Percentiles rank a stretch among this genome's conserved stretches.
Conservation (phyloP, 2,113 vertebrate genomes). For the Platycercus adscitus region DNA sequence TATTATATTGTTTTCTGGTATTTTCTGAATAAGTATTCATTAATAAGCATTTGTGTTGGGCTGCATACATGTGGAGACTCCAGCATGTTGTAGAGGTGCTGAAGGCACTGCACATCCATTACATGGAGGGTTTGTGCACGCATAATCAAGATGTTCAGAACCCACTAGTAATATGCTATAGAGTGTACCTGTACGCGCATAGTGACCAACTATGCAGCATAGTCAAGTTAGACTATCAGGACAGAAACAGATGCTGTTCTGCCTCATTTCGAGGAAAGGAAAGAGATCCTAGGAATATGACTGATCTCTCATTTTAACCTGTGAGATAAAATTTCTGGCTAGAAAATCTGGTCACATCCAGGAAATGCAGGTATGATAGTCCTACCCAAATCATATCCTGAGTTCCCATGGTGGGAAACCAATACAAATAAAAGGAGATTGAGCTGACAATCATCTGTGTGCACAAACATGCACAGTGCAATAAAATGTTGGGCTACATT, state of each 20-base stretch:
- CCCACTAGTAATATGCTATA: not conserved
- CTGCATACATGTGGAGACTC: not conserved
- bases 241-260: not conserved
- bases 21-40: not conserved
- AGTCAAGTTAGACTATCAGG: not conserved
- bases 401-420: not conserved
- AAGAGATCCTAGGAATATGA: not conserved
- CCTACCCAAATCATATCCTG: not conserved
- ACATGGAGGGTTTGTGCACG: not conserved
- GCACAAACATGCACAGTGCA: not conserved
- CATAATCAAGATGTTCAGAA: not conserved
- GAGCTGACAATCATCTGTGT: not conserved
- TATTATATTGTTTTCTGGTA: not conserved
- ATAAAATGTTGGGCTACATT: not conserved
- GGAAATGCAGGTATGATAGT: not conserved
- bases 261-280: not conserved
- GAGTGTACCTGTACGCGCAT: rapidly evolving
- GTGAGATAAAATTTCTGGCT: not conserved
- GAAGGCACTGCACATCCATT: not conserved
- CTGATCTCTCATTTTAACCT: not conserved
- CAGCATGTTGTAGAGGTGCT: not conserved
- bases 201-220: not conserved
- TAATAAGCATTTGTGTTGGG: not conserved
- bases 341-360: not conserved
- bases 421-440: not conserved